Conservation (phyloP, 2,888 invertebrate genomes). For the Drosophila prolongata region DNA sequence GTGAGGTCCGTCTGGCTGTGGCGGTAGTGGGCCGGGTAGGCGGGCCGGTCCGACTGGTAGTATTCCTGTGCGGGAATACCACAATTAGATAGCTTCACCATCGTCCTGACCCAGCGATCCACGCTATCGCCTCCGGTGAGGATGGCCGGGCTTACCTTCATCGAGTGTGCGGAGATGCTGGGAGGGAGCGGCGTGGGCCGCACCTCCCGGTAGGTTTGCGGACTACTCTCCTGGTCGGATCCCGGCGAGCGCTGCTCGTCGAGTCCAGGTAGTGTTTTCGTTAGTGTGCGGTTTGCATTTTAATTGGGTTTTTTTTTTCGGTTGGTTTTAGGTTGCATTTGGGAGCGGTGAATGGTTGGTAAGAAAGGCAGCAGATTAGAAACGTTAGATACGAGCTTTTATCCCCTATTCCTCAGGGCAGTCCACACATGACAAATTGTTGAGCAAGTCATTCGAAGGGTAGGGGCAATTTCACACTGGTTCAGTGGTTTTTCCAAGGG, state of each 20-base stretch:
- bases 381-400: constrained; percentile 16
- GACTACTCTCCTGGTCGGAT: constrained; percentile 85
- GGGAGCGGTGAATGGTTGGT: constrained; percentile 27
- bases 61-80: constrained; percentile 85
- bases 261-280: constrained; percentile 16
- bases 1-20: constrained; percentile 85
- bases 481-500: constrained; percentile 2
- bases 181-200: constrained; percentile 86
- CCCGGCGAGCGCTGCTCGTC: constrained; percentile 84
- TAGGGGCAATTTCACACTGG: not conserved
- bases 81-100: constrained; percentile 37
- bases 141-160: constrained; percentile 86
- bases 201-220: constrained; percentile 85
- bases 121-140: not conserved
- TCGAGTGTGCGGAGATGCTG: constrained; percentile 89
- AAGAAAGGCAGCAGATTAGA: constrained; percentile 22
- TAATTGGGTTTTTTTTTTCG: constrained; percentile 21
- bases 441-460: not conserved
- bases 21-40: constrained; percentile 84
- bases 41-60: constrained; percentile 85
- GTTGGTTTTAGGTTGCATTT: constrained; percentile 21
- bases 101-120: not conserved
- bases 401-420: not conserved
- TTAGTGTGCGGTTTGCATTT: constrained; percentile 32
- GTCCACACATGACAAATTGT: constrained; percentile 26